Conservation (phyloP, 2,113 vertebrate species). For the Neolamprologus sp. region DNA sequence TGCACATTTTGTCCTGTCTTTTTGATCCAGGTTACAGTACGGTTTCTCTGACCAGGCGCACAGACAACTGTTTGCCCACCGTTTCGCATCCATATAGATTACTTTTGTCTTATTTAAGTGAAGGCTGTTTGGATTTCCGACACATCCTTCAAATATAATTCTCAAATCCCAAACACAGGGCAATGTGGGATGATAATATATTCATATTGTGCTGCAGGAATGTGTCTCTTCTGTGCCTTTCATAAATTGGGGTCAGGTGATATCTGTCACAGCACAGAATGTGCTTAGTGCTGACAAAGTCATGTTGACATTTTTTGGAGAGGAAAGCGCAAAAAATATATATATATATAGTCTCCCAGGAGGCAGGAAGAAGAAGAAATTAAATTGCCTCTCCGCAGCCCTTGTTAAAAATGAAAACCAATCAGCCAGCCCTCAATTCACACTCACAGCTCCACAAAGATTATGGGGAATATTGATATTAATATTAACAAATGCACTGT, state of each 20-base stretch:
- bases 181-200: conserved; percentile 45
- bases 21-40: not conserved
- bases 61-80: not conserved
- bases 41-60: not conserved
- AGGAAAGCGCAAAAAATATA: conserved; percentile 23
- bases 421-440: conserved; percentile 44
- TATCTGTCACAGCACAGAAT: conserved; percentile 59
- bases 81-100: not conserved
- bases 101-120: conserved; percentile 36
- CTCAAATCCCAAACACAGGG: not conserved
- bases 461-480: conserved; percentile 47
- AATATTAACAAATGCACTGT: conserved; percentile 38
- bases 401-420: conserved; percentile 52
- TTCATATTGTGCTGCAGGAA: conserved; percentile 39
- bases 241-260: conserved; percentile 71
- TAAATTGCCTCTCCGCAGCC: conserved; percentile 52
- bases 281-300: conserved; percentile 58
- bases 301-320: conserved; percentile 60
- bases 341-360: conserved; percentile 20
- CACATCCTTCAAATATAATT: conserved; percentile 6
- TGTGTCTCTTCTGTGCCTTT: conserved; percentile 35
- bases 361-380: conserved; percentile 41
- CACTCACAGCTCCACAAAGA: conserved; percentile 30
- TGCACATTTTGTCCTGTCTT: not conserved
- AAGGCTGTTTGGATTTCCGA: not conserved